Conservation (phyloP, 2,797 vertebrate genomes). For the Sternarchorhynchus goeldii region DNA sequence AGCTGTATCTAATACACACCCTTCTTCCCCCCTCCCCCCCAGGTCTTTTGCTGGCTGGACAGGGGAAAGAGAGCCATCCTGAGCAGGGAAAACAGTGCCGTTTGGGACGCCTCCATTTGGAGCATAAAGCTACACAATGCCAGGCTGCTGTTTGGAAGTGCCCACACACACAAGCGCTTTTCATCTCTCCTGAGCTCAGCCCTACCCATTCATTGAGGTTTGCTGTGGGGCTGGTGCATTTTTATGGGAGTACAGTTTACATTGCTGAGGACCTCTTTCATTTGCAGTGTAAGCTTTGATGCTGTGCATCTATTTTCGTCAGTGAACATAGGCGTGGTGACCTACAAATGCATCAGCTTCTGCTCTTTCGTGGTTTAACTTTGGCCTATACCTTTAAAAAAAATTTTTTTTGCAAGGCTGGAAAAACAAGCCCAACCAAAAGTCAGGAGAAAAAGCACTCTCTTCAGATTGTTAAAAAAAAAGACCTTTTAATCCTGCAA, state of each 20-base stretch:
- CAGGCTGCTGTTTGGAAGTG: constrained; percentile 37
- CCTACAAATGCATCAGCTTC: constrained; percentile 60
- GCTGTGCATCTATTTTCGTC: constrained; percentile 62
- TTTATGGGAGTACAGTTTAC: constrained; percentile 57
- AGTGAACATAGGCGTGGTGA: constrained; percentile 38
- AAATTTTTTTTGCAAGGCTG: constrained; percentile 39
- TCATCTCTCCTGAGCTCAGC: constrained; percentile 35
- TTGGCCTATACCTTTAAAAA: constrained; percentile 56
- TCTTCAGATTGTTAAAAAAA: background rate
- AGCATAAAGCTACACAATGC: constrained; percentile 20
- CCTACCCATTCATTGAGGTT: constrained; percentile 64
- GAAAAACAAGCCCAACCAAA: constrained; percentile 30
- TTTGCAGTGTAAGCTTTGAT: constrained; percentile 57
- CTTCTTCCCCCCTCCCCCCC: constrained; percentile 41
- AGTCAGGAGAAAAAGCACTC: background rate
- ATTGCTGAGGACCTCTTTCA: constrained; percentile 47
- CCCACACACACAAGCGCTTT: constrained; percentile 22
- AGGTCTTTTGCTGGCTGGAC: constrained; percentile 43
- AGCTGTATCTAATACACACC: constrained; percentile 70
- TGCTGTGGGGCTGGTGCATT: constrained; percentile 58
- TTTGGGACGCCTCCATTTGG: constrained; percentile 39
- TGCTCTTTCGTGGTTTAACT: constrained; percentile 70
- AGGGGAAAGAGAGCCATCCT: background rate
- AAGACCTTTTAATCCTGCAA: constrained; percentile 23
- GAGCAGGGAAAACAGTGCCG: constrained; percentile 8